A percentile compares a stretch with the other conserved stretches of the same genome.
These are phyloP conservation scores for Albula glossodonta DNA, from an alignment of 2,113 vertebrate species.

Conservation along the genomic window DNA sequence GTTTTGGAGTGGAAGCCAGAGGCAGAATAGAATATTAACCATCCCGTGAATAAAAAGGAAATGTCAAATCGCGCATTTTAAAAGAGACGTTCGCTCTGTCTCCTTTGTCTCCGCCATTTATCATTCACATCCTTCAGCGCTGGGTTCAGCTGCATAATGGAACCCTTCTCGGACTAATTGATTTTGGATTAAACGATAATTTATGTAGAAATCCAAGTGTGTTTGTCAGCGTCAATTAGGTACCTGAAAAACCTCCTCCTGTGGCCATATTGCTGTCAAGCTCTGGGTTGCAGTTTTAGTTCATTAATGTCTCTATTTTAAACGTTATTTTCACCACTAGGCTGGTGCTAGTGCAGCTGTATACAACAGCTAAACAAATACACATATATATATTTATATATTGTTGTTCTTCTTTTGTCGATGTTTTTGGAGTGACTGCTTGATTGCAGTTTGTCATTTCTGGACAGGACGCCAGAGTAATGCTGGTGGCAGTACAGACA, in stretches of 20 bases:
- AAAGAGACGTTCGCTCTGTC: slow-evolving; percentile 7
- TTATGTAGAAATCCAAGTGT: background rate
- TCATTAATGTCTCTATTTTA: background rate
- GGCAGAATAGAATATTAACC: slow-evolving; percentile 7
- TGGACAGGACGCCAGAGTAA: background rate
- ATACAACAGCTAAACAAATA: background rate
- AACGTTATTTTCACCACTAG: background rate
- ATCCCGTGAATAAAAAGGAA: slow-evolving; percentile 18
- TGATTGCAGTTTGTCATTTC: background rate
- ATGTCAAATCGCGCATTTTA: slow-evolving; percentile 23
- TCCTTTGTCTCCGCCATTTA: slow-evolving; percentile 7
- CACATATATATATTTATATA: no score
- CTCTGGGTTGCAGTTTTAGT: background rate
- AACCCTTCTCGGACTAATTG: slow-evolving; percentile 20
- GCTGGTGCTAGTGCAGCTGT: background rate
- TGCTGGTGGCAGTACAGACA: background rate
- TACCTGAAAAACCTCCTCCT: background rate
- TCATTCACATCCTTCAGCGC: background rate
- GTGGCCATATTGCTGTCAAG: background rate
- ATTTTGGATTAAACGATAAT: slow-evolving; percentile 19
- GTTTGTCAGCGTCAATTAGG: slow-evolving; percentile 6
- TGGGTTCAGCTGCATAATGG: slow-evolving; percentile 13
- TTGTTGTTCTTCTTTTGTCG: no score
- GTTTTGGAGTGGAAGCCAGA: slow-evolving; percentile 13
- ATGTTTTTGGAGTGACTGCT: background rate